Base-by-base conservation (phyloP, 2,113 vertebrate species). In the Garra rufa region DNA sequence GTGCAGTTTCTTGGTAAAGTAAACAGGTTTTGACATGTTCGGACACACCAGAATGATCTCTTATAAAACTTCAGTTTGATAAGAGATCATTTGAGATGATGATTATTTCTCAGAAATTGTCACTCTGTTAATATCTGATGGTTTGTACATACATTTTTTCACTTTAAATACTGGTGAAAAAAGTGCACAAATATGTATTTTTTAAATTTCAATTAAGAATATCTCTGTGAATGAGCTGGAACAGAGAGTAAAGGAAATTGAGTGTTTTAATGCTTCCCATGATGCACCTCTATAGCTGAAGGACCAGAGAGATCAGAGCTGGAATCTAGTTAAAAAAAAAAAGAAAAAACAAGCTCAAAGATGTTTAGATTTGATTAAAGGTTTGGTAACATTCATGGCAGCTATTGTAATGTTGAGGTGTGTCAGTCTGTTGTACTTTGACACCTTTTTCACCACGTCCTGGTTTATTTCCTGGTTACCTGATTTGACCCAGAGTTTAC, bases 381-480 rank as follows among this genome's bases (percentile, higher is more conserved):
- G 57, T 14, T 61, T 61, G 24, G 59, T 26, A 30, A 15, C 1
- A 1, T 30, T 63, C 55, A 4, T 59, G 55, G 10, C 55, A 59
- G 55, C 9, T 63, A 24, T 1, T 15, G 6, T 63, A 26, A 28
- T 63, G 61, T 63, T 30, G 26, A 63, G 26, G 13, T 15, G 61
- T 65, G 61, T 65, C 61, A 15, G 26, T 65, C 14, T 65, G 13
- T 65, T 17, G 14, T 8, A 30, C 61, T 30, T 28, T 14, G 14
- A 1, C 6, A 28, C 13, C 13, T 63, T 30, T 3, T 4, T 52
- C 0, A 28, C 34, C 28, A 34, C 28, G 63, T 65, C 6, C 17
- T n/a, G n/a, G n/a, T n/a, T n/a, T 34, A 19, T 65, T 65, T 65
- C 63, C 63, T 65, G 63, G 14, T 34, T 65, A 65, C 28, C 63